Evolutionary conservation across 2,888 invertebrate genomes (phyloP).

Genomic region (Megastigmus dorsalis): DNA sequence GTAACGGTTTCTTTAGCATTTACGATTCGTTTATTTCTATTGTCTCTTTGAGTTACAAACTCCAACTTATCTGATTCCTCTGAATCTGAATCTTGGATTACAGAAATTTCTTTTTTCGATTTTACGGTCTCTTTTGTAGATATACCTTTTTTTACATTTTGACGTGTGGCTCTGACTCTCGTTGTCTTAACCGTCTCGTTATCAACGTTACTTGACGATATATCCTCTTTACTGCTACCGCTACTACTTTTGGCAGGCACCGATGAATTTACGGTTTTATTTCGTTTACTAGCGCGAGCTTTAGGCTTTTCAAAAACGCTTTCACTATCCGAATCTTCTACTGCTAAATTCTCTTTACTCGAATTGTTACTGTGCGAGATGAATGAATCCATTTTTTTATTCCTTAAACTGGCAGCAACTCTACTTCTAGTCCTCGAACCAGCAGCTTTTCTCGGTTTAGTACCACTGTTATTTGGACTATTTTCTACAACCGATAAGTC

Average conservation of each 20-base stretch:
- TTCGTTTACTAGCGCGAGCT: background rate
- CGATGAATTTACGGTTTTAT: background rate
- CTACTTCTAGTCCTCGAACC: background rate
- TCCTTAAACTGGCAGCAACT: background rate
- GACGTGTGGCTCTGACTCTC: background rate
- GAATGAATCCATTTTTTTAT: background rate
- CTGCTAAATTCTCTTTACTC: slow-evolving; percentile 30
- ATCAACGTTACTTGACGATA: background rate
- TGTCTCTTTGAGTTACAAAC: too few species aligned
- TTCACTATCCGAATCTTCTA: slow-evolving; percentile 12
- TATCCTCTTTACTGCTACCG: background rate
- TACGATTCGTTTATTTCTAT: too few species aligned
- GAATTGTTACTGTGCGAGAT: background rate
- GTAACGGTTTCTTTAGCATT: too few species aligned
- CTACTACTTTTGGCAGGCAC: background rate
- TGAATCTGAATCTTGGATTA: slow-evolving; percentile 26
- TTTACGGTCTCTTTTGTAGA: background rate
- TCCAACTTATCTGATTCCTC: too few species aligned
- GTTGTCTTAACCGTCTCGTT: background rate
- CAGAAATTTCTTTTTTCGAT: background rate
- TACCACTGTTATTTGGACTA: background rate
- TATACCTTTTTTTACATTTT: background rate
- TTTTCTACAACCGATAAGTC: background rate
- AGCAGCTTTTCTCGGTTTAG: background rate
- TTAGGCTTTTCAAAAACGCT: background rate